These are phyloP conservation scores for Zoanthus sociatus DNA, from an alignment of 92 coral and sea anemone species.

Conservation along the genomic window DNA sequence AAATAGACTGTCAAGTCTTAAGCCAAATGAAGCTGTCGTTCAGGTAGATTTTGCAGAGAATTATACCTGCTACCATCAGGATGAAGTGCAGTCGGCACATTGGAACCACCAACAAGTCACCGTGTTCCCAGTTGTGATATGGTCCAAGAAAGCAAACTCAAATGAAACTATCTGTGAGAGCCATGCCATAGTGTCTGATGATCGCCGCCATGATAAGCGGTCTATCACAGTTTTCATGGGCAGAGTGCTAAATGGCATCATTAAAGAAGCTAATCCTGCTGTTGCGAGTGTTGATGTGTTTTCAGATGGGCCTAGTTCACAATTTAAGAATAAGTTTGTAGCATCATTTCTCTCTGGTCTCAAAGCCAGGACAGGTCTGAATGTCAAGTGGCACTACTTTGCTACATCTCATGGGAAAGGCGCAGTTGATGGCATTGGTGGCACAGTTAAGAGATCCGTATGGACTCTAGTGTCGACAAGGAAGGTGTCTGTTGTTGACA, in stretches of 20 bases:
- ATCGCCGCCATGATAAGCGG: conserved; percentile 49
- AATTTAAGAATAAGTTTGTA: background rate
- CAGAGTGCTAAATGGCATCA: conserved; percentile 4
- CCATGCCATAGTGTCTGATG: conserved; percentile 60
- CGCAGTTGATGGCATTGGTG: conserved; percentile 14
- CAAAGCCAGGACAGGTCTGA: background rate
- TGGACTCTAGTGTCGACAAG: background rate
- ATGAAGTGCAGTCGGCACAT: conserved; percentile 64
- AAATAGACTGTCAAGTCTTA: conserved; percentile 38
- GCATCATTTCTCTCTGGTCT: background rate
- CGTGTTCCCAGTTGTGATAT: conserved; percentile 45
- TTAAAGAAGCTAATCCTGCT: background rate
- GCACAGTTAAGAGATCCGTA: conserved; percentile 8
- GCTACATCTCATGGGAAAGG: conserved; percentile 14
- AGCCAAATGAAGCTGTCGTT: conserved; percentile 55
- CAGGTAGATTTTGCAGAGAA: conserved; percentile 68
- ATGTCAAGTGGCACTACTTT: conserved; percentile 3
- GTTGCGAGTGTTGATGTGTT: background rate
- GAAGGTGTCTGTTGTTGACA: background rate
- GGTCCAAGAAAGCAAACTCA: conserved; percentile 37
- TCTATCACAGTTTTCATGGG: conserved; percentile 56
- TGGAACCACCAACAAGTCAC: conserved; percentile 65
- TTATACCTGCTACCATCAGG: conserved; percentile 49
- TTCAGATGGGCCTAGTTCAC: background rate
- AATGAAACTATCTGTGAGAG: conserved; percentile 40